Conservation (phyloP, 2,113 vertebrate genomes). For the Oncorhynchus tshawytscha region DNA sequence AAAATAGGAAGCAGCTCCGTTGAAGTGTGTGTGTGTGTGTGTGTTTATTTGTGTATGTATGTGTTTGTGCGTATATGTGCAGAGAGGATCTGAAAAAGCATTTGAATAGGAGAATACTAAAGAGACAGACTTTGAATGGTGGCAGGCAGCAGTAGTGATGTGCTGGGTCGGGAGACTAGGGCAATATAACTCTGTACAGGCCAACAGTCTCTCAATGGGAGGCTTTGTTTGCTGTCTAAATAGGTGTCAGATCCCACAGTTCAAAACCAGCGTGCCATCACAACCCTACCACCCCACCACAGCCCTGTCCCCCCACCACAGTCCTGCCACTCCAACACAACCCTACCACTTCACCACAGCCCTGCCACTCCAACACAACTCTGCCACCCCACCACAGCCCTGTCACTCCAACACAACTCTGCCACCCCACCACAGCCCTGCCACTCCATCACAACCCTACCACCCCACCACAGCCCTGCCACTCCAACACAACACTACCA, state of each 20-base stretch:
- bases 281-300: slow-evolving; percentile 7
- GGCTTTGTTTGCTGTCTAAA: slow-evolving; percentile 29
- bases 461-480: too few relatives aligned
- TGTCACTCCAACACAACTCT: too few relatives aligned
- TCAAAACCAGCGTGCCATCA: neutral
- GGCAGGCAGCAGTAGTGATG: slow-evolving; percentile 8
- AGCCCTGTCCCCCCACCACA: neutral
- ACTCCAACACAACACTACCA: too few relatives aligned
- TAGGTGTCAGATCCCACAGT: neutral
- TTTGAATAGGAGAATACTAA: slow-evolving; percentile 25
- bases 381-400: too few relatives aligned
- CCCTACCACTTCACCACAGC: neutral
- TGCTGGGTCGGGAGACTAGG: slow-evolving; percentile 7
- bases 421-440: too few relatives aligned
- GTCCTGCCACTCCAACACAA: neutral
- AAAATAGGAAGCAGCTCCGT: neutral
- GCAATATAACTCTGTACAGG: slow-evolving; percentile 14
- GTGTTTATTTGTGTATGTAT: neutral
- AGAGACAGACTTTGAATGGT: slow-evolving; percentile 22
- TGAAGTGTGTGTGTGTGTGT: neutral
- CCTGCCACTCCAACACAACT: too few relatives aligned
- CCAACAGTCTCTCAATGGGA: slow-evolving; percentile 31
- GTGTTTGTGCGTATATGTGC: neutral
- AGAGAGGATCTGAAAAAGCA: slow-evolving; percentile 14
- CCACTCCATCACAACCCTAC: too few relatives aligned